Evolutionary conservation across 2,888 invertebrate genomes (phyloP).

Genomic region (Ormyrus nitidulus): DNA sequence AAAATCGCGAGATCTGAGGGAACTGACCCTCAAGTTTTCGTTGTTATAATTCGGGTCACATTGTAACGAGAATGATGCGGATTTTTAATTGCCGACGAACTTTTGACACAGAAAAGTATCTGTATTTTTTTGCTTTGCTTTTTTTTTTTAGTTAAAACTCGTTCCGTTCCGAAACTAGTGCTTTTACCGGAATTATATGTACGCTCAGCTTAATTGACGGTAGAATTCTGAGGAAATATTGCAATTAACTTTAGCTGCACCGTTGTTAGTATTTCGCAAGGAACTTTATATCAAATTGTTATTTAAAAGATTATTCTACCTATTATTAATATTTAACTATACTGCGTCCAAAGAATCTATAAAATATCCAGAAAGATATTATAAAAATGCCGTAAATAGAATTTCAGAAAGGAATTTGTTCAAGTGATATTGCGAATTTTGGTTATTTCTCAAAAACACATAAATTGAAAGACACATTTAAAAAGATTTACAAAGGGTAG

Average conservation of each 20-base stretch:
- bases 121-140: neutral
- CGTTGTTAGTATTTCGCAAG: no score
- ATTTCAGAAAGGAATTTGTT: no score
- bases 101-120: constrained; percentile 41
- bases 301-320: no score
- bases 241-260: constrained; percentile 13
- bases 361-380: no score
- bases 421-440: no score
- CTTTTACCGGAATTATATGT: constrained; percentile 32
- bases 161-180: constrained; percentile 1
- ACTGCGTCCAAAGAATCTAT: no score
- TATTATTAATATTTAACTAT: no score
- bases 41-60: constrained; percentile 44
- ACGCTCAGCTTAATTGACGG: constrained; percentile 21
- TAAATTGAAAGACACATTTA: no score
- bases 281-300: no score
- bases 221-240: constrained; percentile 22
- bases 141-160: constrained; percentile 26
- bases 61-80: constrained; percentile 36
- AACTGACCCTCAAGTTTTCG: constrained; percentile 16
- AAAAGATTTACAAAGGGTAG: no score
- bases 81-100: constrained; percentile 47
- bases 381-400: no score
- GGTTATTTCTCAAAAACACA: no score
- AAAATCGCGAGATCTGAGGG: constrained; percentile 8